Base-by-base conservation (phyloP, 2,113 vertebrate species). In the Alouatta palliata region DNA sequence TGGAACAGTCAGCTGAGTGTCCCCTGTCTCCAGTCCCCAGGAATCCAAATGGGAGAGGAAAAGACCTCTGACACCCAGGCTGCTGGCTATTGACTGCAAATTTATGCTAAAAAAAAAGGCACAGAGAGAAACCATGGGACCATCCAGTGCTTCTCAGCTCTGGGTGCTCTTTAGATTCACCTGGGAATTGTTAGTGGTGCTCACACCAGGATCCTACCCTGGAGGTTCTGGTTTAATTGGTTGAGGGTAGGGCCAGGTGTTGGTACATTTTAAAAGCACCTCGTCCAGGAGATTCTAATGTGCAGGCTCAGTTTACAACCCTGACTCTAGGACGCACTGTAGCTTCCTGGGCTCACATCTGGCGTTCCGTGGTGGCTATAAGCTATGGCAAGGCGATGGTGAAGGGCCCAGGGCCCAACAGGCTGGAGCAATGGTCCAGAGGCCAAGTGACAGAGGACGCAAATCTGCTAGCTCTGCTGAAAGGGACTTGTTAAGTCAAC, bases 61-160 rank as follows among this genome's bases (percentile, higher is more conserved):
- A 93, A 77, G 54, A 14, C 43, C 32, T 7, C 25, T 16, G 3
- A 2, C 56, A n/a, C 2, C 58, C 2, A 2, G 54, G 37, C n/a
- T 37, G 21, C 27, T 43, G 35, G 66, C 19, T 23, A 2, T n/a
- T 17, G 43, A 52, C 54, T 30, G n/a, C 20, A 23, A 3, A 13
- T 37, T 1, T 73, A 12, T 32, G 1, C 45, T 25, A 35, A 79
- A 47, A 49, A 49, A 81, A 81, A 45, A 19, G n/a, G 8, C 16
- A 12, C n/a, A 49, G 30, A 49, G 73, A 25, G 21, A 56, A 80
- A 8, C 19, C 19, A 10, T 0, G 1, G 27, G 20, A 3, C 0
- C 17, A 93, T 83, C 81, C 88, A 12, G 43, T 73, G 93, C 81
- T 25, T 40, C 56, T 85, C 47, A 61, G 49, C 40, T n/a, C 40